A percentile compares a stretch with the other conserved stretches of the same genome.
phyloP scores from a whole-genome alignment of 2,797 vertebrate species.

The Periophthalmus magnuspinnatus region DNA sequence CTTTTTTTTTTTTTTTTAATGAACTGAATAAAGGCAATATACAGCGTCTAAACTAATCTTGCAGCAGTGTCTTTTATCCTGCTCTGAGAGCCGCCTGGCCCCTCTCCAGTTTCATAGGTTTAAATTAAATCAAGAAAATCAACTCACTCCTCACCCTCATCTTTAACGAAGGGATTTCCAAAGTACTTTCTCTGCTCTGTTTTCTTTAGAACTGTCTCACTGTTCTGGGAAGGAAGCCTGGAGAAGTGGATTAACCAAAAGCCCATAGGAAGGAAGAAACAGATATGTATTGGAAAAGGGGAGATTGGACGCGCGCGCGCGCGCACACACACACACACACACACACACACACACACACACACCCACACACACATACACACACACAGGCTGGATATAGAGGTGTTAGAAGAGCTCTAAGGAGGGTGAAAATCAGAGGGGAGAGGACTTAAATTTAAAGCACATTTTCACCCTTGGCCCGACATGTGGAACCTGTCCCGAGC shows the following conservation, averaged over 20 bases:
- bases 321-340: conserved; percentile 37
- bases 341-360: conserved; percentile 44
- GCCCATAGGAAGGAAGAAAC: conserved; percentile 75
- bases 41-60: conserved; percentile 11
- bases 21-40: too few relatives aligned
- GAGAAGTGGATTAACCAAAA: conserved; percentile 73
- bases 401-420: conserved; percentile 61
- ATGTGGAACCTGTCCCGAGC: conserved; percentile 66
- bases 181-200: conserved; percentile 69
- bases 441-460: conserved; percentile 69
- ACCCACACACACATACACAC: conserved; percentile 39
- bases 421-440: conserved; percentile 61
- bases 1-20: too few relatives aligned
- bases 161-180: conserved; percentile 74
- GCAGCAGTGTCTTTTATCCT: conserved; percentile 42
- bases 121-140: conserved; percentile 80
- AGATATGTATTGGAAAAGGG: conserved; percentile 55
- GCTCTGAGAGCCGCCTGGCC: conserved; percentile 29
- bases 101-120: conserved; percentile 69
- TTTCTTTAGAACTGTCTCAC: conserved; percentile 75
- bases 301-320: conserved; percentile 44
- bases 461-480: conserved; percentile 68
- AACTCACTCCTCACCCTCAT: conserved; percentile 67
- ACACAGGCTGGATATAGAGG: conserved; percentile 41
- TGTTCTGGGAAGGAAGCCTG: conserved; percentile 75